Base-by-base conservation (phyloP, 2,888 invertebrate species). In the Abrostola tripartita region DNA sequence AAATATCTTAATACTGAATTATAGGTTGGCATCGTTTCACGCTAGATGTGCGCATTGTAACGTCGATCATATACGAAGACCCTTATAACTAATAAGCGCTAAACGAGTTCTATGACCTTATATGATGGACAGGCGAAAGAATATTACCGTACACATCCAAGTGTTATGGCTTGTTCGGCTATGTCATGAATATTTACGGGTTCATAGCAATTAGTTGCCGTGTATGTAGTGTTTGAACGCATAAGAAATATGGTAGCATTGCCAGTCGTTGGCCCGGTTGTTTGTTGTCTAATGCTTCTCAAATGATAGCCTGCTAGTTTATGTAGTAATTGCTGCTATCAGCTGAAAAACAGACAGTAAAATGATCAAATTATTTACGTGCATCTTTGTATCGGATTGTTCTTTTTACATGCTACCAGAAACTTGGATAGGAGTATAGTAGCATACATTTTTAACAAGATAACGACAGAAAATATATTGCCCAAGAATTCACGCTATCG, bases 21-120 rank as follows among this genome's bases (percentile, higher is more conserved):
- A 24, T 24, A 24, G 24, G 24, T 24, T 24, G 4, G 24, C 24
- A n/a, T n/a, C n/a, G n/a, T n/a, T 24, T 24, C 24, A 24, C 24
- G 24, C 24, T 24, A 24, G 24, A 2, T 24, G 24, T 24, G 37
- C n/a, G n/a, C 50, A 49, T 49, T 60, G n/a, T 9, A 47, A 5
- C 12, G 44, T 9, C 14, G 24, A 24, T 24, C 24, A 4, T 24
- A 24, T 24, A 42, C 24, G 52, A 37, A 49, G 11, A 0, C 53
- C 56, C 38, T 58, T 65, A 50, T 24, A 47, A 54, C 7, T 37
- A 54, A 49, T 37, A 58, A 51, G 36, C 47, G 41, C 68, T 53
- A 37, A 59, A 52, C 58, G 38, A 65, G 61, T 71, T 61, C 51
- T 50, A 56, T 61, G 52, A 61, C 65, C 65, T 63, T 38, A 58